Evolutionary conservation across 2,113 vertebrate genomes (phyloP), one percentile per base, ranked within the genome.

Genomic region (Trinectes maculatus): DNA sequence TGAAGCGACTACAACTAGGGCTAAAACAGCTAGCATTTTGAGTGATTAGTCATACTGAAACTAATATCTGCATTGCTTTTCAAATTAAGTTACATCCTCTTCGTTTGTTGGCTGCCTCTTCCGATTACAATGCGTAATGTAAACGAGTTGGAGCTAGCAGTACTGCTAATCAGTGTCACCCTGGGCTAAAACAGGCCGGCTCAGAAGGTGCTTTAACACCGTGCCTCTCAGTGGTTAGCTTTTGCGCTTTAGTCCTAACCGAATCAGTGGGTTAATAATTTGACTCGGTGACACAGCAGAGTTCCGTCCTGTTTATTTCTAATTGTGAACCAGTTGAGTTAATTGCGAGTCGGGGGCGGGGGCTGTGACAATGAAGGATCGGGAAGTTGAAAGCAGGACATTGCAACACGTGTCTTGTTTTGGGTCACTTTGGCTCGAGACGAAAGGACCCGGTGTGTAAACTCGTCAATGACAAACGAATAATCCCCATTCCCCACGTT

Each of bases 351-450:
- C 16, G 13, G 28, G 52, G 36, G 28, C 24, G 28, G 8, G 28
- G 13, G 19, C 48, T 65, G 2, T 25, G 28, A 19, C 8, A 42
- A 63, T 37, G 19, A 31, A 59, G 16, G 48, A 84, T 25, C 84
- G 82, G 86, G 88, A 89, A 89, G 85, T 87, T 53, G 57, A 51
- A 47, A 55, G 74, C 34, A 39, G 56, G 62, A 44, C 76, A 54
- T n/a, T 44, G 48, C 76, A 72, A 84, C 89, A 90, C 89, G 88
- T 91, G 89, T 83, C 81, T 82, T 73, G 80, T 84, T 88, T 83
- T 87, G 83, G 82, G 80, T 85, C 80, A 85, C 74, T 88, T 84
- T 81, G 82, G 62, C 72, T n/a, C 6, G 3, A 24, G 63, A 60
- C 33, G n/a, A 6, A 29, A 8, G 47, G 18, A 71, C 28, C 29